Evolutionary conservation across 2,888 invertebrate species (phyloP), one percentile per base, ranked within the genome.

Genomic region (Megalurothrips usitatus): DNA sequence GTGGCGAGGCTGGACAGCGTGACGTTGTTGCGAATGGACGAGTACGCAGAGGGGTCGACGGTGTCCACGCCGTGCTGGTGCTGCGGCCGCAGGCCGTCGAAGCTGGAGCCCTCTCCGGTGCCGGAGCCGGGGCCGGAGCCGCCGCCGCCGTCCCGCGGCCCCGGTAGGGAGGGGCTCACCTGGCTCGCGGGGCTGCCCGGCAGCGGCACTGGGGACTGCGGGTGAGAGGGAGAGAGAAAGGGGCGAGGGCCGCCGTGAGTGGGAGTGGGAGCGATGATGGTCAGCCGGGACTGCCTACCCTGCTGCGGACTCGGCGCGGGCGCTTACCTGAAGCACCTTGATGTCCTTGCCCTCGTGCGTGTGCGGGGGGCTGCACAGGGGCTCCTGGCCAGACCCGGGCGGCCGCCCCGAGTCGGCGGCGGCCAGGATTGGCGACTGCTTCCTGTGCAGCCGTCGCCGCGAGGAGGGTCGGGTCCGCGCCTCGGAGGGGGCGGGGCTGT

Each of bases 1-100:
- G 87, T 88, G 82, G 87, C 86, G 83, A 87, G 86, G 85, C 86
- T 87, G 83, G 88, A 87, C 81, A 90, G 85, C 81, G 89, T 87
- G 43, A 89, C 87, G 84, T 89, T 89, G 85, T 88, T 89, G 83
- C 88, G 86, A 79, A 89, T 83, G 12, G 83, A 86, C 83, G 85
- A 86, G 84, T 86, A 87, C n/a, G 84, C 85, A 75, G 85, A 81
- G 43, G 83, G 80, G 28, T 79, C 75, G 43, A 81, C 82, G 28
- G 79, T 82, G 80, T 80, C 79, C 58, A 82, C 80, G 58, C 80
- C 82, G 75, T 58, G 19, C 83, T 83, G 81, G 80, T 81, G 81
- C 81, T 83, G 79, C 81, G 82, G 78, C 28, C 23, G n/a, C 58
- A 79, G 49, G 52, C 52, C 19, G 79, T 28, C 49, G 79, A 19